phyloP scores from a whole-genome alignment of 2,113 vertebrate genomes.

The Smithornis capensis region DNA sequence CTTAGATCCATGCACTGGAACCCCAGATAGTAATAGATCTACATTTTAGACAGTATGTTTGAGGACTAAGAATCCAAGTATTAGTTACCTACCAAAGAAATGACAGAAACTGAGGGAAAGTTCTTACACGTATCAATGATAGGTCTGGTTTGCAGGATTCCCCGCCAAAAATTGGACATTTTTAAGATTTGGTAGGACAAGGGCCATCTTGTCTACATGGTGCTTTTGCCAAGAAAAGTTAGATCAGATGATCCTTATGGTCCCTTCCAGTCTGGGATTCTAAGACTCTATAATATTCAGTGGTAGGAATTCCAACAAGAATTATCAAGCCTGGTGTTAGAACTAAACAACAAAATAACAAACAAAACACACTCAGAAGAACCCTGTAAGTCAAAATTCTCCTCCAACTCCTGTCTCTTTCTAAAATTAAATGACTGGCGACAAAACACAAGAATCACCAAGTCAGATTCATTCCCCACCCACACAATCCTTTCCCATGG shows the following conservation, averaged over 20 bases:
- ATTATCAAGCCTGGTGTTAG: not conserved
- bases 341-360: not conserved
- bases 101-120: not conserved
- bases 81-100: not conserved
- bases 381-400: not conserved
- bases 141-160: not conserved
- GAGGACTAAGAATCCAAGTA: not conserved
- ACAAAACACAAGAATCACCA: not conserved
- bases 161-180: fast-evolving
- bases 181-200: not conserved
- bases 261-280: not conserved
- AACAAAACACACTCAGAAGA: not conserved
- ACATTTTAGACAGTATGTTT: not conserved
- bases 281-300: not conserved
- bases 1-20: not conserved
- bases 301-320: not conserved
- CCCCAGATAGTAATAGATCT: not conserved
- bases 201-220: not conserved
- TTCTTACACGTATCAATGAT: not conserved
- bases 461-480: not conserved
- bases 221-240: not conserved
- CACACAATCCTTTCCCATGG: not conserved
- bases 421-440: not conserved
- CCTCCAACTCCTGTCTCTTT: not conserved
- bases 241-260: not conserved